These are phyloP conservation scores for Eristalinus aeneus DNA, from an alignment of 2,888 invertebrate species.

Conservation along the genomic window DNA sequence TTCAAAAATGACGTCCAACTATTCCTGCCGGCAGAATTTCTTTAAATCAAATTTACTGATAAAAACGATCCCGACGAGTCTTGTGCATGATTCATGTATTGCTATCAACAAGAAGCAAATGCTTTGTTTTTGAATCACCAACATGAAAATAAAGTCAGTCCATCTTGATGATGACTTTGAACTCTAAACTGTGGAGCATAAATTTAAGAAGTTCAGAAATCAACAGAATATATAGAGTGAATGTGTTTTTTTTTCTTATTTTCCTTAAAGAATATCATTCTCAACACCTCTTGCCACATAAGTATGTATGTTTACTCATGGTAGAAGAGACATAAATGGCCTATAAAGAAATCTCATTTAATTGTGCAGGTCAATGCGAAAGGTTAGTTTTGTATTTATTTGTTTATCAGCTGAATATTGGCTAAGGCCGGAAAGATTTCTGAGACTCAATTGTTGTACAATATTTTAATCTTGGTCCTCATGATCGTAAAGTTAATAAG, in stretches of 20 bases:
- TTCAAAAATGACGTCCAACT: neutral
- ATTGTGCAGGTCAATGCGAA: too few species aligned
- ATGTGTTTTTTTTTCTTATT: neutral
- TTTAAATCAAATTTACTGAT: conserved; percentile 37
- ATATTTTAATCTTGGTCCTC: too few species aligned
- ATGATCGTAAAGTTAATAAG: too few species aligned
- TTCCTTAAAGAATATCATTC: too few species aligned
- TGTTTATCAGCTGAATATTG: too few species aligned
- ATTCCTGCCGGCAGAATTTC: neutral
- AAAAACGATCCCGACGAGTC: neutral
- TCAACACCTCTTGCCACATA: too few species aligned
- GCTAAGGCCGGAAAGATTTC: too few species aligned
- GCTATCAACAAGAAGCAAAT: conserved; percentile 16
- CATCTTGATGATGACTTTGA: conserved; percentile 1
- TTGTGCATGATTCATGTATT: conserved; percentile 20
- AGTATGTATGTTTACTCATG: too few species aligned
- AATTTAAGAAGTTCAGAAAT: neutral
- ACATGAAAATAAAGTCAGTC: neutral
- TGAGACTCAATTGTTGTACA: too few species aligned
- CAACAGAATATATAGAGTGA: neutral
- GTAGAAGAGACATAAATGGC: too few species aligned
- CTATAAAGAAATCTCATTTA: too few species aligned
- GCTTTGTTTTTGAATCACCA: conserved; percentile 1
- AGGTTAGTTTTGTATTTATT: too few species aligned
- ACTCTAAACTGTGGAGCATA: neutral